Conservation (phyloP, 1,140 invertebrate species). For the Atopsyche davidsoni region DNA sequence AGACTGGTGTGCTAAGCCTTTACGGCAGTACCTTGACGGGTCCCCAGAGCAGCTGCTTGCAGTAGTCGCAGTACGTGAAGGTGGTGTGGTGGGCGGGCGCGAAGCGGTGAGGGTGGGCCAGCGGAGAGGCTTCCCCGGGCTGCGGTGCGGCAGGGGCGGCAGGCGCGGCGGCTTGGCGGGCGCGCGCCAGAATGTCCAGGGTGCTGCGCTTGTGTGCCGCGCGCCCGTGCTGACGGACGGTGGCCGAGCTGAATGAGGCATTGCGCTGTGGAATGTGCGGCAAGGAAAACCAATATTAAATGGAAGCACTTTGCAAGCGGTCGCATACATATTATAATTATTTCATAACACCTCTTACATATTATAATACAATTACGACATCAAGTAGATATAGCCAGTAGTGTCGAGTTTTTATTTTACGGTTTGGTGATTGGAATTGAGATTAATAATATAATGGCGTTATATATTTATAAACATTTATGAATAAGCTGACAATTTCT, state of each 20-base stretch:
- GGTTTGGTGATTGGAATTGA: too few species aligned
- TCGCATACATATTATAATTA: conserved; percentile 11
- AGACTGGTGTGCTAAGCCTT: too few species aligned
- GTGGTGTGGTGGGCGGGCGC: conserved; percentile 85
- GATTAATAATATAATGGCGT: too few species aligned
- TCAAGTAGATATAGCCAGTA: too few species aligned
- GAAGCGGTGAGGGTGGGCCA: conserved; percentile 84
- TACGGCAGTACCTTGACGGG: conserved; percentile 80
- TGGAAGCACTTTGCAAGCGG: background rate
- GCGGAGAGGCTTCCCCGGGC: conserved; percentile 43
- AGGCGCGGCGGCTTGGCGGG: conserved; percentile 63
- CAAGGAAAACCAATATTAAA: background rate
- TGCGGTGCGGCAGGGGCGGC: conserved; percentile 39
- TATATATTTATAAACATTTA: too few species aligned
- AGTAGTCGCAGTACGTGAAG: conserved; percentile 86
- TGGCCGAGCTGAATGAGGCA: conserved; percentile 78
- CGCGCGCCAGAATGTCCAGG: conserved; percentile 81
- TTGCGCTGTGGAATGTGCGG: conserved; percentile 53
- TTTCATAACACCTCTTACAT: background rate
- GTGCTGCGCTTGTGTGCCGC: conserved; percentile 87
- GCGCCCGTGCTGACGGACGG: conserved; percentile 80
- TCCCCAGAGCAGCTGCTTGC: conserved; percentile 85
- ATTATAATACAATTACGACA: too few species aligned
- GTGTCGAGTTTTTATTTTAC: too few species aligned
- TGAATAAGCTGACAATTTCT: too few species aligned